Percentiles rank a stretch among this genome's conserved stretches.
phyloP scores from a whole-genome alignment of 2,888 invertebrate genomes.

The Hesperia comma region DNA sequence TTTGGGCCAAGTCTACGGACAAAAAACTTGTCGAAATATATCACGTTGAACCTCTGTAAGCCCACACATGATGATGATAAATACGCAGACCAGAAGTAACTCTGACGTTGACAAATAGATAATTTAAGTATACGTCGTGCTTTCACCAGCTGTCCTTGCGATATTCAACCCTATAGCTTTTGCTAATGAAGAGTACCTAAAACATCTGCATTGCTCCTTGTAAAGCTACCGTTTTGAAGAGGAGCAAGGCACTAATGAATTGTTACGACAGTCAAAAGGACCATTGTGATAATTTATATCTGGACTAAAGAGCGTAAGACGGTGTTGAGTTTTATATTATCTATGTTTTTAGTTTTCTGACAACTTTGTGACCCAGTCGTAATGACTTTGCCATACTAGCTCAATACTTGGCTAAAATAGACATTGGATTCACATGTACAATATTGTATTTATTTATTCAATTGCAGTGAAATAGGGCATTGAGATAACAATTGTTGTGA shows the following conservation, averaged over 20 bases:
- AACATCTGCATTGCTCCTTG: conserved; percentile 11
- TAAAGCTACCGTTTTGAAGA: conserved; percentile 11
- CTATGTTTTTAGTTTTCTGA: no score
- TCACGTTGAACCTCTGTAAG: background rate
- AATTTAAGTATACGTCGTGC: conserved; percentile 2
- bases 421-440: no score
- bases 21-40: background rate
- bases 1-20: background rate
- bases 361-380: no score
- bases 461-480: no score
- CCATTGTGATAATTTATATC: background rate
- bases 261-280: conserved; percentile 9
- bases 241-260: conserved; percentile 13
- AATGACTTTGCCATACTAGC: no score
- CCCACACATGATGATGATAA: conserved; percentile 27
- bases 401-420: no score
- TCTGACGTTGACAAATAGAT: conserved; percentile 32
- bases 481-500: no score
- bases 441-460: no score
- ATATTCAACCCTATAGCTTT: conserved; percentile 16
- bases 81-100: conserved; percentile 13
- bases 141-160: conserved; percentile 8
- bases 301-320: no score
- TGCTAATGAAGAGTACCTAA: conserved; percentile 29
- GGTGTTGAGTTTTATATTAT: no score